A percentile compares a stretch with the other conserved stretches of the same genome.
These are phyloP conservation scores for Cybosia mesomella DNA, from an alignment of 2,888 invertebrate genomes.

Conservation along the genomic window DNA sequence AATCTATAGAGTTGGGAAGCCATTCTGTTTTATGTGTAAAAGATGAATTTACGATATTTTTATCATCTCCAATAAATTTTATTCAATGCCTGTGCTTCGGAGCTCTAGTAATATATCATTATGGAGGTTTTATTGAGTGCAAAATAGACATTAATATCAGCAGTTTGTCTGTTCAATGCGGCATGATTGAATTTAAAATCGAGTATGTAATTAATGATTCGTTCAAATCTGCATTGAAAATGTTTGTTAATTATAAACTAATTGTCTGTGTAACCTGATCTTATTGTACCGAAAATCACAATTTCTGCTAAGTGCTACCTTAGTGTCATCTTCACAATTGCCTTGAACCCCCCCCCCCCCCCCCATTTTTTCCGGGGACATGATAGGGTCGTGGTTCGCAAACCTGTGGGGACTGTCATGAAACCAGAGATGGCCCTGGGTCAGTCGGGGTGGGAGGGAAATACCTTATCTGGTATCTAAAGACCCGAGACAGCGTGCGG, in stretches of 20 bases:
- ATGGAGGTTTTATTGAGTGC: constrained; percentile 29
- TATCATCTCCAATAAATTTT: constrained; percentile 44
- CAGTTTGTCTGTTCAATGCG: constrained; percentile 10
- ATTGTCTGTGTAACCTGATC: neutral
- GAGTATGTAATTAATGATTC: neutral
- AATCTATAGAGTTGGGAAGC: constrained; percentile 11
- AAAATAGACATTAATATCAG: constrained; percentile 14
- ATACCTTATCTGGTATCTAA: no score
- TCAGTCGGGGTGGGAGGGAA: no score
- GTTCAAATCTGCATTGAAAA: neutral
- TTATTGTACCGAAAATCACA: neutral
- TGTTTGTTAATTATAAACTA: constrained; percentile 1
- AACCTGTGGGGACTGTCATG: no score
- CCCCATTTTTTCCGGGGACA: no score
- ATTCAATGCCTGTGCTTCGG: constrained; percentile 32
- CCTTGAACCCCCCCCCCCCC: no score
- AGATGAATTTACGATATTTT: constrained; percentile 42
- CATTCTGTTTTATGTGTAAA: constrained; percentile 32
- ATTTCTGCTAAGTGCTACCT: neutral
- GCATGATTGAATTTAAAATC: neutral
- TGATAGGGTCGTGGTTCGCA: no score
- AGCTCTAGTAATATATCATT: constrained; percentile 37
- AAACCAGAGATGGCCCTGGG: no score
- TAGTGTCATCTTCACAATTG: neutral
- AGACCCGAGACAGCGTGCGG: no score